Conservation (phyloP, 1,140 invertebrate genomes). For the Cepaea nemoralis region DNA sequence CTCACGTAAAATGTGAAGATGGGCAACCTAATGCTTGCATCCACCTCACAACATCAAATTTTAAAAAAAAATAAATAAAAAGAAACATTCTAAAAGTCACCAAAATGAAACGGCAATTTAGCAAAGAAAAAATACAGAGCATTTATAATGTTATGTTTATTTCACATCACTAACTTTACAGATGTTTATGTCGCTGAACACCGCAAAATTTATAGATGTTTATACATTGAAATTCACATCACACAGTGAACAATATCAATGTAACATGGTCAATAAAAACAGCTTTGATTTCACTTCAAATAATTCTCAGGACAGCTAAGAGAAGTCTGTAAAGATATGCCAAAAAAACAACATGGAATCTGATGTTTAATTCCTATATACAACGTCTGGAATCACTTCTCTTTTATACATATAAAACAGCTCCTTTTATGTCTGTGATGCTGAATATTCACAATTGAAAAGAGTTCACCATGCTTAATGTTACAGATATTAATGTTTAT, state of each 20-base stretch:
- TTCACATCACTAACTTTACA: background rate
- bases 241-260: background rate
- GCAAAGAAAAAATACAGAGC: constrained; percentile 14
- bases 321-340: background rate
- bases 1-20: too few species aligned
- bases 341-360: background rate
- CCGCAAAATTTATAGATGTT: too few species aligned
- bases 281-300: background rate
- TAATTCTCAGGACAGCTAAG: background rate
- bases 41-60: background rate
- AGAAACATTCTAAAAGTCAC: background rate
- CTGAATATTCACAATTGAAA: background rate
- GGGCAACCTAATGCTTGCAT: background rate
- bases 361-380: background rate
- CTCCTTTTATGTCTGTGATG: background rate
- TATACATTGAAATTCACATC: background rate
- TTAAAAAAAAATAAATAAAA: background rate
- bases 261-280: background rate
- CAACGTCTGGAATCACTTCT: background rate
- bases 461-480: background rate
- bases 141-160: constrained; percentile 32
- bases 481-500: background rate
- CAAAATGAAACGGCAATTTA: constrained; percentile 10
- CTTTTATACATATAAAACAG: background rate
- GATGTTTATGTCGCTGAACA: too few species aligned